These are phyloP conservation scores for Tyrannus savana DNA, from an alignment of 2,113 vertebrate genomes.

Conservation along the genomic window DNA sequence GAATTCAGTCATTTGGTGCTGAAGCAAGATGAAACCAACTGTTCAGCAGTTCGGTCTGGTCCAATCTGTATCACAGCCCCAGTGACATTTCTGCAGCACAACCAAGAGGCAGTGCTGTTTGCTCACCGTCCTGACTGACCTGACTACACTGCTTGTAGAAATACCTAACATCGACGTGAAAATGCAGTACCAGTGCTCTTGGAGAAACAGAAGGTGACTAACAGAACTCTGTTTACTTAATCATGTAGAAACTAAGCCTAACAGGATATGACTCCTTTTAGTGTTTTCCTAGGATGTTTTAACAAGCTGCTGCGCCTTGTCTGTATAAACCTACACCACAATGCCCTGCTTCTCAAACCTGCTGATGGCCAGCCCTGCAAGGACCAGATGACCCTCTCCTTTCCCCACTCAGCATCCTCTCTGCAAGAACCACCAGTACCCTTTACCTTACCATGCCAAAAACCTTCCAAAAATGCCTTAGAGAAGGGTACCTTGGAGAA, in stretches of 20 bases:
- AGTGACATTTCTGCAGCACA: not conserved
- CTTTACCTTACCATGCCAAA: not conserved
- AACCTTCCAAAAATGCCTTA: not conserved
- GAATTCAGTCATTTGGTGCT: not conserved
- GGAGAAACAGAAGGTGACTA: not conserved
- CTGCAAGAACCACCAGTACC: not conserved
- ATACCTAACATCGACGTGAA: not conserved
- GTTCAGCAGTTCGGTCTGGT: not conserved
- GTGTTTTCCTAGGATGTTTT: not conserved
- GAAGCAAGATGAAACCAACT: not conserved
- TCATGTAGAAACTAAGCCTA: not conserved
- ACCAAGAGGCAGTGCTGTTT: not conserved
- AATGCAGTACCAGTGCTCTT: not conserved
- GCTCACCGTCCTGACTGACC: not conserved
- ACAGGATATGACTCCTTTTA: not conserved
- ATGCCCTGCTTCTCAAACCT: not conserved
- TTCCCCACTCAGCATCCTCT: accelerated
- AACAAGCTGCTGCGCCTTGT: not conserved
- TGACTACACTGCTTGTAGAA: not conserved
- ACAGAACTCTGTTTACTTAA: not conserved
- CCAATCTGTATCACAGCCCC: not conserved
- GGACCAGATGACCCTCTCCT: not conserved
- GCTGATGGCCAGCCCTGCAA: not conserved
- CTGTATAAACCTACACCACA: not conserved
- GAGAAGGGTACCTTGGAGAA: not conserved